Conservation (phyloP, 2,888 invertebrate species). For the Trissonchulus sp. region DNA sequence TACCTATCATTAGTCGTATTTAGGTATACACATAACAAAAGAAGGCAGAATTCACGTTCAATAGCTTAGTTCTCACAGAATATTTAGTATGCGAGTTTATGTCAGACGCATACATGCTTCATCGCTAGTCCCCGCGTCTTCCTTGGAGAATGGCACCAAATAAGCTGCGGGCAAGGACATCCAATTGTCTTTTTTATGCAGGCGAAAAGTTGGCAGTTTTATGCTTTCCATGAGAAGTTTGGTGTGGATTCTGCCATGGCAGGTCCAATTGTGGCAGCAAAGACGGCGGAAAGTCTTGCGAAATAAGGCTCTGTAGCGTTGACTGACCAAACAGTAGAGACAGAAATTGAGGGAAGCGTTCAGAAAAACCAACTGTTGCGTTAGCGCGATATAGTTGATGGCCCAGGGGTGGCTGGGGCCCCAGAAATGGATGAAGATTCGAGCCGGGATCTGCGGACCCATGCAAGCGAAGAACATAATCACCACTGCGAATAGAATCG, state of each 20-base stretch:
- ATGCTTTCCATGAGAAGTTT: too few relatives aligned
- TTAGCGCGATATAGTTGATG: slow-evolving; percentile 46
- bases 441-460: slow-evolving; percentile 48
- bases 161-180: not conserved
- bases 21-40: too few relatives aligned
- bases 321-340: slow-evolving; percentile 49
- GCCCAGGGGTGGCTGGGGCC: slow-evolving; percentile 46
- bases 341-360: slow-evolving; percentile 50
- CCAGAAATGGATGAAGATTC: slow-evolving; percentile 45
- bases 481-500: slow-evolving; percentile 50
- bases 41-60: too few relatives aligned
- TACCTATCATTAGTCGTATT: too few relatives aligned
- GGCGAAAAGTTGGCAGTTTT: too few relatives aligned
- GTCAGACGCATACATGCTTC: too few relatives aligned
- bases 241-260: too few relatives aligned
- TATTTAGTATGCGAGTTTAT: too few relatives aligned
- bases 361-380: slow-evolving; percentile 48
- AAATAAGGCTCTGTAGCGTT: slow-evolving; percentile 43
- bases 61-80: too few relatives aligned
- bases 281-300: slow-evolving; percentile 12
- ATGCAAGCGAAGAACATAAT: slow-evolving; percentile 47
- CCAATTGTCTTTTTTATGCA: too few relatives aligned
- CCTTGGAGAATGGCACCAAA: not conserved
- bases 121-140: not conserved
- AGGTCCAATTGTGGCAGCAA: too few relatives aligned